These are phyloP conservation scores for Psilopsiagon aymara DNA, from an alignment of 2,113 vertebrate genomes.

Conservation along the genomic window DNA sequence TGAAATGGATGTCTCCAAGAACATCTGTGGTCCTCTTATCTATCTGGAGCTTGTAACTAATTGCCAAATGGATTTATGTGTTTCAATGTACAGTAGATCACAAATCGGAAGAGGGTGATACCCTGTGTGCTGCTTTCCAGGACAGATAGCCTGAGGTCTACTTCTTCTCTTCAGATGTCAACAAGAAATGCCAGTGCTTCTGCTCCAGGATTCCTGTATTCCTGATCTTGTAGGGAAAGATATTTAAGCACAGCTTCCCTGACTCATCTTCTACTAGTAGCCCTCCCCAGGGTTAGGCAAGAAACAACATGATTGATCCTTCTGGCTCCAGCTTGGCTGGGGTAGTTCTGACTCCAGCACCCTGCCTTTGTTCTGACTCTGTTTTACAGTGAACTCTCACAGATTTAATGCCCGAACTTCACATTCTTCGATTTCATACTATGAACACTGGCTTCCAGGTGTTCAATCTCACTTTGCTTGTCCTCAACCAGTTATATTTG, in stretches of 20 bases:
- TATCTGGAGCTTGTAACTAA: background rate
- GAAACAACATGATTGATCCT: conserved; percentile 59
- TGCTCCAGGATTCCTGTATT: background rate
- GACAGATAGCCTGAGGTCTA: conserved; percentile 11
- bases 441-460: background rate
- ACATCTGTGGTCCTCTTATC: background rate
- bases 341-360: conserved; percentile 13
- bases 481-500: background rate
- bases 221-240: background rate
- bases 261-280: conserved; percentile 47
- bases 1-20: background rate
- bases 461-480: background rate
- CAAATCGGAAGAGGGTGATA: background rate
- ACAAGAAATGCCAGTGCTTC: conserved; percentile 26
- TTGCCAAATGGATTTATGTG: background rate
- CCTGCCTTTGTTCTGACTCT: background rate
- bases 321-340: conserved; percentile 45
- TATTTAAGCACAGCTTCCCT: background rate
- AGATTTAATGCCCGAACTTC: background rate
- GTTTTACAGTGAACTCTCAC: background rate
- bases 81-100: background rate
- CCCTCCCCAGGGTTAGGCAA: conserved; percentile 38
- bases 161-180: conserved; percentile 27
- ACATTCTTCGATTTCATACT: background rate
- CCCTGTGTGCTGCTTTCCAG: background rate